Conservation (phyloP, 2,888 invertebrate genomes). For the Zaprionus lineosus region DNA sequence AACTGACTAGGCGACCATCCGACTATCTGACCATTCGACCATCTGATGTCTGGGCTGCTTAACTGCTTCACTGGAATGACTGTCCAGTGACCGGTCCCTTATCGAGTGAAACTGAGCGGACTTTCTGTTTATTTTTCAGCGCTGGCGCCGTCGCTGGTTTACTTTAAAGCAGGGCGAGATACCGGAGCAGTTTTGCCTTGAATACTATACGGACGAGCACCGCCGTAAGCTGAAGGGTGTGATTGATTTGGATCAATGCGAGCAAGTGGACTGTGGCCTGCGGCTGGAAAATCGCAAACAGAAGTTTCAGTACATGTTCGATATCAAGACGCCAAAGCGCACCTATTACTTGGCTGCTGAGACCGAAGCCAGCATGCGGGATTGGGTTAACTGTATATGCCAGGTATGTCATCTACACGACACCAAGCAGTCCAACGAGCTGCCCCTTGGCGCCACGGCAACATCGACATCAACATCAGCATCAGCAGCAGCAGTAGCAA, state of each 20-base stretch:
- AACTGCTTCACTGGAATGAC: too few species aligned
- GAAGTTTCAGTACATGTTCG: slow-evolving; percentile 93
- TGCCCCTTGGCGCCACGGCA: slow-evolving; percentile 65
- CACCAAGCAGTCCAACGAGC: slow-evolving; percentile 80
- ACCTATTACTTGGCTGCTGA: slow-evolving; percentile 97
- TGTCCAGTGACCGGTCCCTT: too few species aligned
- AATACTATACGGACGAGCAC: slow-evolving; percentile 95
- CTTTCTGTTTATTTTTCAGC: slow-evolving; percentile 84
- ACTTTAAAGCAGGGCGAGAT: slow-evolving; percentile 95
- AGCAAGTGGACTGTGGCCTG: slow-evolving; percentile 95
- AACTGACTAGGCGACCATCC: slow-evolving; percentile 2
- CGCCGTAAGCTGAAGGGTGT: slow-evolving; percentile 93
- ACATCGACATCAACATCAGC: slow-evolving; percentile 28
- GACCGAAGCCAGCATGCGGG: slow-evolving; percentile 95
- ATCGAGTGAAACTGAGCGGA: too few species aligned
- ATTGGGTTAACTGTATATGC: slow-evolving; percentile 97
- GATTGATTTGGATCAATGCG: slow-evolving; percentile 97
- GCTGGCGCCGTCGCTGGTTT: slow-evolving; percentile 98
- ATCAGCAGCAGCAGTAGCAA: slow-evolving; percentile 12
- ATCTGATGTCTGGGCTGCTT: too few species aligned
- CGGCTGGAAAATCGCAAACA: slow-evolving; percentile 91
- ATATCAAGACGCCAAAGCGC: slow-evolving; percentile 93
- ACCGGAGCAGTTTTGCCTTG: slow-evolving; percentile 96
- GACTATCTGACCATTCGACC: background rate
- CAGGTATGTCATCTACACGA: slow-evolving; percentile 94